phyloP scores from a whole-genome alignment of 2,797 vertebrate species.

The Syncerus caffer region DNA sequence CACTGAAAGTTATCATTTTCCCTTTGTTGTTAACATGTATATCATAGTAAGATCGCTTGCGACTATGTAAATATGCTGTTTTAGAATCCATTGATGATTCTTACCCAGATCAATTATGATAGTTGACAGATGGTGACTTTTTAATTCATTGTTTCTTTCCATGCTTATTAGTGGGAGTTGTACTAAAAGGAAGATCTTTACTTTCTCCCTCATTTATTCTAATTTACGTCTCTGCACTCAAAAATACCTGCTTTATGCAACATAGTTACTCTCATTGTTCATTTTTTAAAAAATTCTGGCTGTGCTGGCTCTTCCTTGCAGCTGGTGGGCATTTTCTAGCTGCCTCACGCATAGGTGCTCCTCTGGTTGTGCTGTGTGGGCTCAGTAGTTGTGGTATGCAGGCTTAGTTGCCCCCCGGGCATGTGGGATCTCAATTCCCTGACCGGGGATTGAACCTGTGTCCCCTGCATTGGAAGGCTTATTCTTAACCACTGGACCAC shows the following conservation, averaged over 20 bases:
- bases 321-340: neutral
- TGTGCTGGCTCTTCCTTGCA: neutral
- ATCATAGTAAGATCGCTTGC: neutral
- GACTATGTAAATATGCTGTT: neutral
- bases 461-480: neutral
- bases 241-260: neutral
- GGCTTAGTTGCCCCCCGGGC: neutral
- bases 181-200: neutral
- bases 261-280: neutral
- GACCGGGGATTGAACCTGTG: neutral
- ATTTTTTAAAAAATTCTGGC: neutral
- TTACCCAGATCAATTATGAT: neutral
- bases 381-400: neutral
- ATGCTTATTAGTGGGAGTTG: neutral
- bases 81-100: neutral
- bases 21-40: neutral
- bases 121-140: conserved; percentile 17
- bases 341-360: accelerated
- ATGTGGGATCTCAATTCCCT: neutral
- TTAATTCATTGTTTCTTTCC: neutral
- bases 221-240: neutral
- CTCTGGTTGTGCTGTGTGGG: neutral
- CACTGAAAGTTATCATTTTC: neutral
- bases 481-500: neutral
- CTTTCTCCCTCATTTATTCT: conserved; percentile 10